These are phyloP conservation scores for Crematogaster levior DNA, from an alignment of 2,888 invertebrate genomes.

Conservation along the genomic window DNA sequence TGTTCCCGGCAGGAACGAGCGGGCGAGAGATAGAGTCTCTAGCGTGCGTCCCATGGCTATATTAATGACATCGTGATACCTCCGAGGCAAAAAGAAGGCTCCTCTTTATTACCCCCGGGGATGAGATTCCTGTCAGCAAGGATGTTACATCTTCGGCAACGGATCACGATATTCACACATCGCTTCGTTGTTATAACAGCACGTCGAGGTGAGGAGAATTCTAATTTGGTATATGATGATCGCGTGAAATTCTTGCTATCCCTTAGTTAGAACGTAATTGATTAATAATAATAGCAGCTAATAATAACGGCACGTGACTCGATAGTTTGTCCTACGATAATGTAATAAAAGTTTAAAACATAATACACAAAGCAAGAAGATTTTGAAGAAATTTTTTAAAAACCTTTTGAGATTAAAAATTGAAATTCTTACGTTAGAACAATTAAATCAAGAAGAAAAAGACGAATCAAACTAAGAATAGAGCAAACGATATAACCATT, in stretches of 20 bases:
- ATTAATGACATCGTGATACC: slow-evolving; percentile 72
- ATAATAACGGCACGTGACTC: neutral
- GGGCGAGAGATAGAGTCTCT: slow-evolving; percentile 29
- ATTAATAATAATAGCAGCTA: slow-evolving; percentile 17
- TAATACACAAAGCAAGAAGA: neutral
- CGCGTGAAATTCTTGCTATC: slow-evolving; percentile 25
- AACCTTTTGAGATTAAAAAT: neutral
- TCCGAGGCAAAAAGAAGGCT: slow-evolving; percentile 50
- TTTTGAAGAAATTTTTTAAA: neutral
- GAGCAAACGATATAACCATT: neutral
- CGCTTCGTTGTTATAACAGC: slow-evolving; percentile 20
- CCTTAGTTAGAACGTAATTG: neutral
- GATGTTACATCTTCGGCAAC: slow-evolving; percentile 35
- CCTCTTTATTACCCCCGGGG: slow-evolving; percentile 30
- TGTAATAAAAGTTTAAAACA: neutral
- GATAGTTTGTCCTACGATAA: neutral
- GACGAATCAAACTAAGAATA: neutral
- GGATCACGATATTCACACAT: slow-evolving; percentile 37
- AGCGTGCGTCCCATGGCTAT: slow-evolving; percentile 58
- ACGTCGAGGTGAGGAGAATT: slow-evolving; percentile 23
- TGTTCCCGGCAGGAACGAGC: slow-evolving; percentile 50
- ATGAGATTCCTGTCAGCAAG: slow-evolving; percentile 44
- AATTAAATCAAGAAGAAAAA: neutral
- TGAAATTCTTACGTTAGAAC: neutral
- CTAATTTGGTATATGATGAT: slow-evolving; percentile 32